A percentile compares a stretch with the other conserved stretches of the same genome.
These are phyloP conservation scores for Manduca sexta DNA, from an alignment of 1,140 invertebrate species.

Conservation along the genomic window DNA sequence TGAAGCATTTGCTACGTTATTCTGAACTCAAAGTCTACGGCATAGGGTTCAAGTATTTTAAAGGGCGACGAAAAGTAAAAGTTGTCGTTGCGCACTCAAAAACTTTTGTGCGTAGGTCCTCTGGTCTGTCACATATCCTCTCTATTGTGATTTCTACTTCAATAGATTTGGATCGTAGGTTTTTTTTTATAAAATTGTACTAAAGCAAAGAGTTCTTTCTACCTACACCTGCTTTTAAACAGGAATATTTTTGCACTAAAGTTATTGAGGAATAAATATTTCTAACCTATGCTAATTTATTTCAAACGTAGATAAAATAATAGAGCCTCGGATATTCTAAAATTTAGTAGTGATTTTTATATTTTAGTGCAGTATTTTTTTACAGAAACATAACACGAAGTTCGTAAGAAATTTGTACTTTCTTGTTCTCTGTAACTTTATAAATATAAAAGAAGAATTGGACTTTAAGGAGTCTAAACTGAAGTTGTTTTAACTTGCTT, in stretches of 20 bases:
- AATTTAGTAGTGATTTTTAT: too few relatives aligned
- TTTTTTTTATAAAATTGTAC: conserved; percentile 41
- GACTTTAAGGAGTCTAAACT: too few relatives aligned
- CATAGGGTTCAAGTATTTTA: conserved; percentile 9
- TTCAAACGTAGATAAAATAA: too few relatives aligned
- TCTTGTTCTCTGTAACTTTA: too few relatives aligned
- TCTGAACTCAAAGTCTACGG: conserved; percentile 20
- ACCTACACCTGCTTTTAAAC: conserved; percentile 52
- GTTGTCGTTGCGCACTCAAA: conserved; percentile 35
- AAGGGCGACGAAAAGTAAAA: conserved; percentile 12
- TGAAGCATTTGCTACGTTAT: conserved; percentile 13
- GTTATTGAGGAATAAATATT: too few relatives aligned
- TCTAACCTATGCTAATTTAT: too few relatives aligned
- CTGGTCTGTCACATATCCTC: conserved; percentile 67
- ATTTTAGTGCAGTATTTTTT: too few relatives aligned
- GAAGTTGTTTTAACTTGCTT: too few relatives aligned
- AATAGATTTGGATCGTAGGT: conserved; percentile 44
- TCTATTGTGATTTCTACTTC: conserved; percentile 61
- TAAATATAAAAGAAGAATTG: too few relatives aligned
- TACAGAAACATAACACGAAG: too few relatives aligned
- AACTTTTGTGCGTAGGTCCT: conserved; percentile 59
- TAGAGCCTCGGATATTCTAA: too few relatives aligned
- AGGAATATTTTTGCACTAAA: conserved; percentile 11
- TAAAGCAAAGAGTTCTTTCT: conserved; percentile 48
- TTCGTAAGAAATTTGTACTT: too few relatives aligned